Percentiles rank a stretch among this genome's conserved stretches.
phyloP scores from a whole-genome alignment of 1,140 invertebrate genomes.

The Anastatus disparis region DNA sequence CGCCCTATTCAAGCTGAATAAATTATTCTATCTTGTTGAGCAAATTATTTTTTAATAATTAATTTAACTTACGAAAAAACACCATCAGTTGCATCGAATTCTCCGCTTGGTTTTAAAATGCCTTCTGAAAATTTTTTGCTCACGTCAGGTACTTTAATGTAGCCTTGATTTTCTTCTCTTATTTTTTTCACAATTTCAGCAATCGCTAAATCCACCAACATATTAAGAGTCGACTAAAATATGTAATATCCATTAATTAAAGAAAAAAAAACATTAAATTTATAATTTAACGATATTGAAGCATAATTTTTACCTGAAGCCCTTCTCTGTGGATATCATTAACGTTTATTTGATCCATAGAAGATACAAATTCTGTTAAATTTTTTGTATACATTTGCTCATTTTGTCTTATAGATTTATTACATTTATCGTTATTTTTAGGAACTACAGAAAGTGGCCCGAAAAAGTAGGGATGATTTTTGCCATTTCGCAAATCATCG shows the following conservation, averaged over 20 bases:
- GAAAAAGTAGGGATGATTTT: neutral
- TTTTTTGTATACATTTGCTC: no score
- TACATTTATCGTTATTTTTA: neutral
- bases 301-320: no score
- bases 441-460: neutral
- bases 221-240: constrained; percentile 33
- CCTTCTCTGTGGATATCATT: no score
- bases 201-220: constrained; percentile 28
- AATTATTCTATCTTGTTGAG: no score
- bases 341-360: no score
- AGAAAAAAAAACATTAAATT: no score
- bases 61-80: constrained; percentile 39
- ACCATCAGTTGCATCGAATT: constrained; percentile 38
- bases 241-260: neutral
- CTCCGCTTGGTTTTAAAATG: constrained; percentile 26
- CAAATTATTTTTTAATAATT: no score
- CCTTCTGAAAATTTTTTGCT: neutral
- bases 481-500: neutral
- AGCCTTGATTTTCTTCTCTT: constrained; percentile 17
- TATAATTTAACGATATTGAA: no score
- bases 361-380: no score
- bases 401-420: no score
- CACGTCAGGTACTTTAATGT: constrained; percentile 40
- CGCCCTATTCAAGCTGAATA: no score
- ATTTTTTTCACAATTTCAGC: constrained; percentile 28